Evolutionary conservation across 1,140 invertebrate species (phyloP), one percentile per base, ranked within the genome.

Genomic region (Temnothorax nylanderi): DNA sequence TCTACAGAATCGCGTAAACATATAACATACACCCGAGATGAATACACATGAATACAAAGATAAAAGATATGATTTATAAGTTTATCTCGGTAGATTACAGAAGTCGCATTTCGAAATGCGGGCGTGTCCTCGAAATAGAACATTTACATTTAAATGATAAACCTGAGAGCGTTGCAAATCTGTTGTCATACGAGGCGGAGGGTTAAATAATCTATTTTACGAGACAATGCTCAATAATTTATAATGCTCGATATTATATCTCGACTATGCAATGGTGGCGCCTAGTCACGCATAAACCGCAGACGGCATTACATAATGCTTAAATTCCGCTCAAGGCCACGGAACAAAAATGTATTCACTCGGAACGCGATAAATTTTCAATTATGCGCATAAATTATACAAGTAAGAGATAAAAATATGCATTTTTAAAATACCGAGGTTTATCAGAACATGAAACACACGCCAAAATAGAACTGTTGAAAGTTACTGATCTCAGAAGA

Each of bases 261-360:
- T 11, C 18, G 32, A 34, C 82, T 80, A 67, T 67, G 69, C 60
- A 80, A 85, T 47, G 64, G 58, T 85, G 44, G 54, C 51, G 65
- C 60, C 47, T 88, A 71, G 86, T 87, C 85, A 64, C 34, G 26
- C 75, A 64, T 82, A 54, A 91, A 85, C 34, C 13, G 18, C 58
- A 84, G 11, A 56, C 44, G 11, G 18, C 49, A 60, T 91, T 91
- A 77, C 85, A 87, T 91, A 92, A 91, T 88, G 13, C 18, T 87
- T 51, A 72, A 92, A 90, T 87, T 65, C 74, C 75, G 72, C 64
- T 88, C 88, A 92, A 92, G 91, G 89, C 72, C 88, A 69, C 67
- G 49, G 18, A 78, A 89, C 41, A 76, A 81, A 89, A 89, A 82
- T 88, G 78, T 84, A 91, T 54, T 56, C 56, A 49, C 21, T 65